Base-by-base conservation (phyloP, 2,797 vertebrate genomes). In the Alca torda region DNA sequence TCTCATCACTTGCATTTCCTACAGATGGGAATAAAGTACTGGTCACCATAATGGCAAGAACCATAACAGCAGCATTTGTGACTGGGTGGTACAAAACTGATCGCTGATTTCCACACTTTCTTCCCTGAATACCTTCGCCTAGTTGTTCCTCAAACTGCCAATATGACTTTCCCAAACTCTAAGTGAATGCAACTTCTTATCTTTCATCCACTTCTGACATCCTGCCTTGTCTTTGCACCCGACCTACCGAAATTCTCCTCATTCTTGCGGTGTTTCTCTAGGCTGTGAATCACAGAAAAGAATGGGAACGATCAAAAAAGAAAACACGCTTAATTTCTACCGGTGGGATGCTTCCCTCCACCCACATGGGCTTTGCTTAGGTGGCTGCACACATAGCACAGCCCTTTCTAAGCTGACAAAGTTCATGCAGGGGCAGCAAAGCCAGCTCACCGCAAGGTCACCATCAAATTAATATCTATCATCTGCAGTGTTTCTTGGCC, bases 231-330 rank as follows among this genome's bases (percentile, higher is more conserved):
- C 72, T 90, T 90, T 96, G 84, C 78, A 85, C 60, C 12, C 9
- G 10, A 70, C 45, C 75, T 78, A 46, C 57, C 0, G 0, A 89
- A 91, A 95, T 95, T 94, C 89, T 90, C 87, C 50, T 95, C 88
- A 94, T 96, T 92, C 78, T 87, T 95, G 64, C 1, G 0, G 63
- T 81, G 53, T 94, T 97, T 96, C 95, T 94, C 86, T 91, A 72
- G 92, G 84, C 88, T 84, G 56, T 0, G 1, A 88, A 92, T 94
- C 86, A 80, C 65, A 93, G 68, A 50, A 56, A 95, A 95, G 81
- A 93, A 96, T 92, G 90, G 84, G 60, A 96, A 92, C 74, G 73
- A 90, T 89, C 75, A 68, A 90, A 82, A 95, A 91, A 70, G 69
- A 90, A 92, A 95, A 95, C 75, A 94, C 0, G 0, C 21, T 70